Evolutionary conservation across 2,888 invertebrate genomes (phyloP).

Genomic region (Chalcosyrphus nemorum): DNA sequence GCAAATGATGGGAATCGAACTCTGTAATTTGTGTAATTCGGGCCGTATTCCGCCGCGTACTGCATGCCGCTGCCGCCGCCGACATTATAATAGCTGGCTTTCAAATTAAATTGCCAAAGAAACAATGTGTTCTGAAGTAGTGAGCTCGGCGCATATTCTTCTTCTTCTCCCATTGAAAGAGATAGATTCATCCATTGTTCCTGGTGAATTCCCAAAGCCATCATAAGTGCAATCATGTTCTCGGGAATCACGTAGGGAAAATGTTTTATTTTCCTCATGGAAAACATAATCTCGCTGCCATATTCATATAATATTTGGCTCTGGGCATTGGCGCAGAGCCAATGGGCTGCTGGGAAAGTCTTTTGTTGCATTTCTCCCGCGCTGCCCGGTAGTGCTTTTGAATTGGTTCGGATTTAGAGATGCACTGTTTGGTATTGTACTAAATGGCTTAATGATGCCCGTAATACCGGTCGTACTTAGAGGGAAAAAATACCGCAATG

Average conservation of each 20-base stretch:
- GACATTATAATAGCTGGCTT: conserved; percentile 29
- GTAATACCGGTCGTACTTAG: neutral
- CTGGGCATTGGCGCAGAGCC: conserved; percentile 1
- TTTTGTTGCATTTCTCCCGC: neutral
- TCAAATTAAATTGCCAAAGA: conserved; percentile 33
- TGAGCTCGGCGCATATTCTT: conserved; percentile 8
- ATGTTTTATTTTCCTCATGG: neutral
- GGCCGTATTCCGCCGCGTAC: conserved; percentile 5
- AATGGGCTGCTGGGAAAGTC: conserved; percentile 36
- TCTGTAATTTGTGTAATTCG: conserved; percentile 57
- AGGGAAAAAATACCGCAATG: neutral
- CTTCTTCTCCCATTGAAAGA: neutral
- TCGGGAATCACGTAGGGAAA: conserved; percentile 27
- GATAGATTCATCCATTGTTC: conserved; percentile 33
- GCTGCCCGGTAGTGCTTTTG: conserved; percentile 8
- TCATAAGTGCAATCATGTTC: conserved; percentile 29
- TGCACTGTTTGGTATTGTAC: neutral
- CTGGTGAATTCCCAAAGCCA: conserved; percentile 29
- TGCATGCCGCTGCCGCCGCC: conserved; percentile 1
- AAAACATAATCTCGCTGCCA: conserved; percentile 9
- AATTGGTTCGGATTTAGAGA: conserved; percentile 11
- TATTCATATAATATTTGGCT: conserved; percentile 36
- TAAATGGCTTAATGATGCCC: conserved; percentile 27
- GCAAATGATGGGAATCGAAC: conserved; percentile 47
- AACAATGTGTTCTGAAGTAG: conserved; percentile 29